Base-by-base conservation (phyloP, 2,888 invertebrate species). In the Acanthosepion esculentum region DNA sequence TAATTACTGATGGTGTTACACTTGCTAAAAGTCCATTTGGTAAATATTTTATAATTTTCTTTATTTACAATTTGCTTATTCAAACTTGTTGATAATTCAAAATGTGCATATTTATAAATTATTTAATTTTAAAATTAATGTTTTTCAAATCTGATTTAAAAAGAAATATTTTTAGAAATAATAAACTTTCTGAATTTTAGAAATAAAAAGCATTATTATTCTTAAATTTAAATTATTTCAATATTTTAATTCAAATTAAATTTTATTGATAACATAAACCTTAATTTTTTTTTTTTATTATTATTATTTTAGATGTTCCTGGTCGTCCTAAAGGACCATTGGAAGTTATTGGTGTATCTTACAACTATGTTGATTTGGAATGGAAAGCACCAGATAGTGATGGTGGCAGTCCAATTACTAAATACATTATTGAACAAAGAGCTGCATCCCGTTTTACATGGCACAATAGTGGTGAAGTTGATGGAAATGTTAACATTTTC, bases 1-100 rank as follows among this genome's bases (percentile, higher is more conserved):
- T 98, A 0, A 97, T 96, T 91, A 99, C 99, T 53, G 99, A 99
- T 7, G 98, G 98, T 94, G 98, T 99, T 92, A 98, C 98, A 64
- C 98, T 91, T 33, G 94, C 99, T 95, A 98, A 98, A 97, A 98
- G 98, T 96, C 98, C 98, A 96, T 98, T 98, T 96, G 98, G 98
- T 98, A 97, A 97, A 97, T 41, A 48, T 91, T n/a, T 93, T n/a
- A 93, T 12, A 3, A 48, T 93, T n/a, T 48, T 93, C 59, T 59
- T 59, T 23, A 59, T 59, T 59, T 59, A 59, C 59, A 59, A 23
- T 23, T 50, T 50, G 50, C 8, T 50, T 59, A 59, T 59, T 59
- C 23, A 59, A 59, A 59, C 20, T 59, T 59, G 59, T 59, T 59
- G 1, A 59, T 59, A 3, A 23, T 59, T 23, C 59, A 59, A 59